These are phyloP conservation scores for Aphodius granarius DNA, from an alignment of 2,888 invertebrate genomes.

Conservation along the genomic window DNA sequence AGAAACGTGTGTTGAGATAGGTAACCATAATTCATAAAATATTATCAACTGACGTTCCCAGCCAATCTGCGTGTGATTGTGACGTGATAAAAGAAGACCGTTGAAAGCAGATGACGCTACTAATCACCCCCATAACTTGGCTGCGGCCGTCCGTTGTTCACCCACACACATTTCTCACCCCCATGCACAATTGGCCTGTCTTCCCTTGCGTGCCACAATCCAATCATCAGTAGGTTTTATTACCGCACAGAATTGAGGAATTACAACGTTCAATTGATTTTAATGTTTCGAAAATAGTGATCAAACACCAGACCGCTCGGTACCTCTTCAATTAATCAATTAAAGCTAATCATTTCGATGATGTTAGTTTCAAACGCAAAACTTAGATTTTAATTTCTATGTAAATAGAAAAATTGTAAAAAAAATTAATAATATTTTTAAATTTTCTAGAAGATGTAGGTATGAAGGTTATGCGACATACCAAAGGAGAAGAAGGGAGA, in stretches of 20 bases:
- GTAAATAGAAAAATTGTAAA: no score
- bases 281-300: not conserved
- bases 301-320: not conserved
- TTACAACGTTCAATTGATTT: not conserved
- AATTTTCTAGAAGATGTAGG: no score
- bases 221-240: not conserved
- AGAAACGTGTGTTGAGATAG: not conserved
- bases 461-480: no score
- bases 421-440: no score
- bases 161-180: not conserved
- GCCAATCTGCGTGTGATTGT: conserved; percentile 38
- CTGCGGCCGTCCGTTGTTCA: not conserved
- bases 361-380: no score
- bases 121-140: conserved; percentile 34
- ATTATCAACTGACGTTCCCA: conserved; percentile 22
- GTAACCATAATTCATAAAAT: no score
- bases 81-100: conserved; percentile 39
- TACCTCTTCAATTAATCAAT: no score
- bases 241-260: not conserved
- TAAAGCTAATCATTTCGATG: no score
- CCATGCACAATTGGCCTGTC: not conserved
- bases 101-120: conserved; percentile 40
- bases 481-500: no score
- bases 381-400: no score
- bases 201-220: not conserved